These are phyloP conservation scores for Colaptes auratus DNA, from an alignment of 2,113 vertebrate species.

Conservation along the genomic window DNA sequence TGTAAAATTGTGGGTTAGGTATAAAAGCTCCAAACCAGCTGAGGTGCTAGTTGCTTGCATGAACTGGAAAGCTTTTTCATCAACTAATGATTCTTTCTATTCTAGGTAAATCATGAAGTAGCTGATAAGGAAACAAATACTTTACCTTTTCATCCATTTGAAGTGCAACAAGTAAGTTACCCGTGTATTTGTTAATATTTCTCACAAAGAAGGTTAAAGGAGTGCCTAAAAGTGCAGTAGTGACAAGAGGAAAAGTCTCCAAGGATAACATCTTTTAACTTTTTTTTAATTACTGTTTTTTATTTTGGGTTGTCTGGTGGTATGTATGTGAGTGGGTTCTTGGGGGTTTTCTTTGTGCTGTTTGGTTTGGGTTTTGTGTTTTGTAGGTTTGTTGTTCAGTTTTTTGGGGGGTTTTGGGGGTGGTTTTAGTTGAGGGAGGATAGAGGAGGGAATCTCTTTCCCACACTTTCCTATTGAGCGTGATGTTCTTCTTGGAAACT, in stretches of 20 bases:
- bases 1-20: background rate
- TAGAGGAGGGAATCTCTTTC: fast-evolving
- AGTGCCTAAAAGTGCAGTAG: background rate
- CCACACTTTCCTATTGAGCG: background rate
- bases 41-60: background rate
- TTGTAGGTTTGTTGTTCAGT: background rate
- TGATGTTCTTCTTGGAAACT: background rate
- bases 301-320: background rate
- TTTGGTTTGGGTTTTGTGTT: background rate
- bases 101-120: conserved; percentile 74
- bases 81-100: background rate
- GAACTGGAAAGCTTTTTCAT: background rate
- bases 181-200: background rate
- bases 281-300: background rate
- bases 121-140: conserved; percentile 84
- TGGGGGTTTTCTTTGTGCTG: too few relatives aligned
- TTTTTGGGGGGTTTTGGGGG: background rate
- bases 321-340: background rate
- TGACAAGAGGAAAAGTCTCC: background rate
- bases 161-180: conserved; percentile 83
- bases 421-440: background rate
- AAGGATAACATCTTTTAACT: background rate
- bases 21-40: background rate
- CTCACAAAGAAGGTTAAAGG: background rate
- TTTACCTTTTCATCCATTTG: conserved; percentile 80